Evolutionary conservation across 2,113 vertebrate genomes (phyloP).

Genomic region (Todiramphus saurophagus): DNA sequence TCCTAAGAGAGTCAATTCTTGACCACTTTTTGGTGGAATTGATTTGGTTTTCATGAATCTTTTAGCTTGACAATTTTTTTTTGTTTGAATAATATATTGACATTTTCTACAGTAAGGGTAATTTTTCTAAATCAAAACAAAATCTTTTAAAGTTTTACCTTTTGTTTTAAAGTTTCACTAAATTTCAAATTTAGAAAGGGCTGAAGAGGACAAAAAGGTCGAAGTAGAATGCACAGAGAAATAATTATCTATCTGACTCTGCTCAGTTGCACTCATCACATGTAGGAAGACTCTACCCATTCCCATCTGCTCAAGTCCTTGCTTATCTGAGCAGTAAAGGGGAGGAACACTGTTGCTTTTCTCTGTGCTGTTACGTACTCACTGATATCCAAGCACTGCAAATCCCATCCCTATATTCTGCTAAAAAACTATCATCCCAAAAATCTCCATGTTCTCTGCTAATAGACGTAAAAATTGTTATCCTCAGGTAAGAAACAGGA

Average conservation of each 20-base stretch:
- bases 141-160: background rate
- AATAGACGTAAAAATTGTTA: background rate
- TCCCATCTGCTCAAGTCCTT: background rate
- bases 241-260: background rate
- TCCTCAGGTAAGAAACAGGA: background rate
- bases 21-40: background rate
- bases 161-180: background rate
- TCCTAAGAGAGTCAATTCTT: background rate
- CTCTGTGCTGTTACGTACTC: accelerated
- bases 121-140: background rate
- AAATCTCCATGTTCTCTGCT: background rate
- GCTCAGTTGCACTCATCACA: background rate
- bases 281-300: background rate
- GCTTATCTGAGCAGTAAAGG: background rate
- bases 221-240: background rate
- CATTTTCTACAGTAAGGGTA: background rate
- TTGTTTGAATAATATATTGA: background rate
- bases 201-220: background rate
- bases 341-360: background rate
- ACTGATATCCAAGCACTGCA: background rate
- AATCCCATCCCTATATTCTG: background rate
- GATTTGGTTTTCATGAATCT: background rate
- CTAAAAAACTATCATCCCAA: background rate
- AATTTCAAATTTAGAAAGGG: background rate
- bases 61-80: background rate